Conservation (phyloP, 2,113 vertebrate species). For the Psittacara wagleri region DNA sequence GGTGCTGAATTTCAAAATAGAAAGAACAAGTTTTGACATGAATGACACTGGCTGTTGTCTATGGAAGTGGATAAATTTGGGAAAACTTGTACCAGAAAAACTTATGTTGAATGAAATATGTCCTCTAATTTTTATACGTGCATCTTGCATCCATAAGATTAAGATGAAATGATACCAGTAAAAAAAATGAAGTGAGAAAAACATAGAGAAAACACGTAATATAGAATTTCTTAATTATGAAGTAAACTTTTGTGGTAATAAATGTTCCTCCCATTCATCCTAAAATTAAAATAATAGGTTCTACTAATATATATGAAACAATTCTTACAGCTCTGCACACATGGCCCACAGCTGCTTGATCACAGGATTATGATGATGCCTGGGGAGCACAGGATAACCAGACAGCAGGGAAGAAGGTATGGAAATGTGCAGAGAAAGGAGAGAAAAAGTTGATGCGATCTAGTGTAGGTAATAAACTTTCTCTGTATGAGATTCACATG, state of each 20-base stretch:
- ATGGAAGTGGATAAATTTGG: not conserved
- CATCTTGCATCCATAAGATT: not conserved
- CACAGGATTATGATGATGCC: not conserved
- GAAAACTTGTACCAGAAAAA: not conserved
- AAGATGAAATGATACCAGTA: not conserved
- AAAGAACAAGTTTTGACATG: not conserved
- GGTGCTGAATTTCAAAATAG: not conserved
- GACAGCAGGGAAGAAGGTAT: not conserved
- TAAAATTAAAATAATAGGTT: not conserved
- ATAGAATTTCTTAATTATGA: conserved; percentile 1
- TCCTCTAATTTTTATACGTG: not conserved
- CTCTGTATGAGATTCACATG: not conserved
- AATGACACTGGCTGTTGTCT: not conserved
- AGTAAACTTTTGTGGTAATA: not conserved
- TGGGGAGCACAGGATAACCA: not conserved
- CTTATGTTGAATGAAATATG: not conserved
- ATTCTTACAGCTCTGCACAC: not conserved
- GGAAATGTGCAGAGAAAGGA: not conserved
- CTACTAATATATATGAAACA: not conserved
- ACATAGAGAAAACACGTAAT: not conserved
- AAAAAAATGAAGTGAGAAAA: not conserved
- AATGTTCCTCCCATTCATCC: not conserved
- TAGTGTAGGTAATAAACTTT: not conserved
- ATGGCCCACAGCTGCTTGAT: not conserved
- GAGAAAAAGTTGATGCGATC: not conserved